phyloP scores from a whole-genome alignment of 92 coral and sea anemone species.

The Actinernus sp. region DNA sequence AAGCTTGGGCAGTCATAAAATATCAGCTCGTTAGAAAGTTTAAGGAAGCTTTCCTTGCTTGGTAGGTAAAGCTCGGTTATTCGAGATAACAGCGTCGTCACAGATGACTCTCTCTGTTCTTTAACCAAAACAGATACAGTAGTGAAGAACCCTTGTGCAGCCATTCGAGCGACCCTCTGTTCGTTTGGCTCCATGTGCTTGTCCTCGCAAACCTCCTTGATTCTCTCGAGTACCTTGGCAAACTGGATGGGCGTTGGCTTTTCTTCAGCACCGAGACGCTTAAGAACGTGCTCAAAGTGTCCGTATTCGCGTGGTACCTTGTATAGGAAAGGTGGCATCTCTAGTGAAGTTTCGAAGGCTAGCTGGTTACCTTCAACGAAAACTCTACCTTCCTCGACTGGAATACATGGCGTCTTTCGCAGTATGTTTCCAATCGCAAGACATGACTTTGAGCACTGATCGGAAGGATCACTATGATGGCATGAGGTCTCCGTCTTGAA shows the following conservation, averaged over 20 bases:
- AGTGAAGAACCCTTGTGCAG: conserved; percentile 84
- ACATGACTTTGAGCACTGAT: conserved; percentile 75
- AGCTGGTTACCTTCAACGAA: conserved; percentile 87
- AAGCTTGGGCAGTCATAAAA: conserved; percentile 93
- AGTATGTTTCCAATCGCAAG: conserved; percentile 79
- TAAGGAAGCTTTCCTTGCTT: conserved; percentile 88
- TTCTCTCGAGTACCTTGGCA: conserved; percentile 79
- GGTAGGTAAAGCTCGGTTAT: conserved; percentile 84
- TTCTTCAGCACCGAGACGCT: conserved; percentile 94
- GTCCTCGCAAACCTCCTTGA: conserved; percentile 84
- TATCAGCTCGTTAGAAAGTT: conserved; percentile 82
- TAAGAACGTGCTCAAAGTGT: conserved; percentile 84
- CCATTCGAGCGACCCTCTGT: conserved; percentile 78
- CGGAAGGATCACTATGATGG: conserved; percentile 62
- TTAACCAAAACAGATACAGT: conserved; percentile 83
- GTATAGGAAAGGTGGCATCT: conserved; percentile 89
- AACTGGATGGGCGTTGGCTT: conserved; percentile 87
- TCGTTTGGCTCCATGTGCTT: conserved; percentile 90
- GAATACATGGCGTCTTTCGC: conserved; percentile 77
- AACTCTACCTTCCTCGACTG: conserved; percentile 87
- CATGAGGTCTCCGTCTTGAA: conserved; percentile 77
- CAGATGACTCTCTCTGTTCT: conserved; percentile 67
- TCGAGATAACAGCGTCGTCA: conserved; percentile 53
- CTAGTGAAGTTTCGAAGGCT: conserved; percentile 76
- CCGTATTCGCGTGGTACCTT: conserved; percentile 97